A percentile compares a stretch with the other conserved stretches of the same genome.
These are phyloP conservation scores for Oreotrochilus melanogaster DNA, from an alignment of 2,113 vertebrate genomes.

Conservation along the genomic window DNA sequence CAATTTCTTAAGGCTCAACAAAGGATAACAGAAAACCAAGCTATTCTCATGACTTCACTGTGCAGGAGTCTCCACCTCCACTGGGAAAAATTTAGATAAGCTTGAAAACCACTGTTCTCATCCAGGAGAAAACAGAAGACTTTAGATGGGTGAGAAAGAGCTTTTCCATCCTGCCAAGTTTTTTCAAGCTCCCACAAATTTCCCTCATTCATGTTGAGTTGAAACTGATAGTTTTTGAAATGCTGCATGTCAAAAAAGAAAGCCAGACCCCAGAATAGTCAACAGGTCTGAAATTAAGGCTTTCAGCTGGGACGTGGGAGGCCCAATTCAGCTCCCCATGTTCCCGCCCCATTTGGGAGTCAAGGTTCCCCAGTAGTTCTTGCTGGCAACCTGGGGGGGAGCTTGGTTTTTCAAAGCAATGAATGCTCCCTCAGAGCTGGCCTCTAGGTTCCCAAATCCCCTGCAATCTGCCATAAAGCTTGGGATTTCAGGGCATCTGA, in stretches of 20 bases:
- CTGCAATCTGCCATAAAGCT: neutral
- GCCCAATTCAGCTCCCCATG: neutral
- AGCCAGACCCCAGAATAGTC: constrained; percentile 12
- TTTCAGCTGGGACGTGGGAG: neutral
- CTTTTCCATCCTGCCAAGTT: constrained; percentile 15
- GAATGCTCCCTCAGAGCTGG: neutral
- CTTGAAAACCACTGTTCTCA: neutral
- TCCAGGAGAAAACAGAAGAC: constrained; percentile 22
- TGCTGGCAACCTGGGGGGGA: neutral
- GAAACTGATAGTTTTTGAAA: constrained; percentile 44
- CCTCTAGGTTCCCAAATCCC: neutral
- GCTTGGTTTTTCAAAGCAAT: neutral
- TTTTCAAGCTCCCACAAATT: constrained; percentile 31
- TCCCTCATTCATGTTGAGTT: neutral
- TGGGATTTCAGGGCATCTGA: neutral
- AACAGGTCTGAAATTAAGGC: constrained; percentile 31
- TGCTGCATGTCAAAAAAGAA: neutral
- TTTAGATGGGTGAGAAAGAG: constrained; percentile 15
- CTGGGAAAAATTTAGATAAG: constrained; percentile 49
- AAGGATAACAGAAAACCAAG: constrained; percentile 33
- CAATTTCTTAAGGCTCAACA: neutral
- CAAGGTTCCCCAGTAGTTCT: neutral
- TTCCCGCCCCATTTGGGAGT: neutral
- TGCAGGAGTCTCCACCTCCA: constrained; percentile 22
- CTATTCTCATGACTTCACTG: constrained; percentile 15